Conservation (phyloP, 92 coral and sea anemone species). For the Micromussa lordhowensis region DNA sequence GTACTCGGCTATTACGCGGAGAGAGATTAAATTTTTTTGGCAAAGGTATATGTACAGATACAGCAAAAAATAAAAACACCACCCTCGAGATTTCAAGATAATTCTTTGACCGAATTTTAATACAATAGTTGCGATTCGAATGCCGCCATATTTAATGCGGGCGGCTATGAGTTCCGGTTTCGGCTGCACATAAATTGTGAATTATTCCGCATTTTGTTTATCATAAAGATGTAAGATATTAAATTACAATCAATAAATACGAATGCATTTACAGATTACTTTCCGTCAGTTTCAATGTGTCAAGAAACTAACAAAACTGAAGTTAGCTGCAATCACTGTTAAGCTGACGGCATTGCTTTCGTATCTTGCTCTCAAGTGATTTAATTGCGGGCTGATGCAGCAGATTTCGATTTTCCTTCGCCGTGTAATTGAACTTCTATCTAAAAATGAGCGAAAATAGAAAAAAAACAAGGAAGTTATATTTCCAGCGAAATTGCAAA, state of each 20-base stretch:
- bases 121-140: not conserved
- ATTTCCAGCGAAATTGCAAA: not conserved
- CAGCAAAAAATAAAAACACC: not conserved
- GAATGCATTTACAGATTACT: not conserved
- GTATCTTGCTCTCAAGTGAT: not conserved
- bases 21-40: not conserved
- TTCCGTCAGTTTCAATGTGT: not conserved
- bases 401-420: not conserved
- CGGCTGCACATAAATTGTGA: not conserved
- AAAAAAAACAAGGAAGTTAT: not conserved
- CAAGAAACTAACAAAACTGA: not conserved
- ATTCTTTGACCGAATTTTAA: not conserved
- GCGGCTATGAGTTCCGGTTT: not conserved
- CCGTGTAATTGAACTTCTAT: not conserved
- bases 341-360: not conserved
- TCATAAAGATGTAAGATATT: not conserved
- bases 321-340: not conserved
- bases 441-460: not conserved
- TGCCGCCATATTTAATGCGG: not conserved
- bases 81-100: not conserved
- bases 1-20: not conserved
- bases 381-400: not conserved
- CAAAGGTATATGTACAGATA: not conserved
- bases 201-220: not conserved
- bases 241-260: not conserved